Conservation (phyloP, 1,140 invertebrate genomes). For the Brachionus calyciflorus region DNA sequence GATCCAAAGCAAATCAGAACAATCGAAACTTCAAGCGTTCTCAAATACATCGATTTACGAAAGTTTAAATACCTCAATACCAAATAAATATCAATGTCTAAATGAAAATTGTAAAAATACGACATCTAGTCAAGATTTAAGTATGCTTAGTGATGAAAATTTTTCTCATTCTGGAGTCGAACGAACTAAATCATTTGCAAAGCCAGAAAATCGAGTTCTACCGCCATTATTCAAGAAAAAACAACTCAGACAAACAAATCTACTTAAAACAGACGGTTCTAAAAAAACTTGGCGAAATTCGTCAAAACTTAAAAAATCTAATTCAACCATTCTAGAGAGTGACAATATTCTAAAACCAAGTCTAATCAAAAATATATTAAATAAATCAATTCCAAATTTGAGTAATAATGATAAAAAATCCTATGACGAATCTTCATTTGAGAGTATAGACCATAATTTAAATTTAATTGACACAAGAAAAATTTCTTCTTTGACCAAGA, state of each 20-base stretch:
- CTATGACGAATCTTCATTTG: neutral
- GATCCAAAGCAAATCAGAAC: neutral
- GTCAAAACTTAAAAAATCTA: slow-evolving; percentile 6
- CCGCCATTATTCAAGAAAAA: slow-evolving; percentile 5
- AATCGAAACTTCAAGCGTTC: neutral
- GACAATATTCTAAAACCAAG: neutral
- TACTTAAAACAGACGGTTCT: slow-evolving; percentile 19
- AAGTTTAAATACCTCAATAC: neutral
- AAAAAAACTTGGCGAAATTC: slow-evolving; percentile 22
- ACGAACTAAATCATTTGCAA: slow-evolving; percentile 3
- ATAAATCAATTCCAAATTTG: slow-evolving; percentile 13
- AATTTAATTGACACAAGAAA: neutral
- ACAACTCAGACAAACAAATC: slow-evolving; percentile 2
- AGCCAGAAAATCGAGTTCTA: slow-evolving; percentile 21
- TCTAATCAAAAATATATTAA: neutral
- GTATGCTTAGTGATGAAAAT: no score
- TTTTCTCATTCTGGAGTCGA: neutral
- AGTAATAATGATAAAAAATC: neutral
- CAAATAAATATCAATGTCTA: neutral
- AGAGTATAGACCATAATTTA: slow-evolving; percentile 4
- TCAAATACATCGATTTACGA: neutral
- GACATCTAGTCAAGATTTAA: neutral
- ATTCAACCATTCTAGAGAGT: neutral
- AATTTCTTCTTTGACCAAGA: neutral
- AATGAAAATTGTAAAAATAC: neutral